phyloP scores from a whole-genome alignment of 1,140 invertebrate species.

The Ridgeia piscesae region DNA sequence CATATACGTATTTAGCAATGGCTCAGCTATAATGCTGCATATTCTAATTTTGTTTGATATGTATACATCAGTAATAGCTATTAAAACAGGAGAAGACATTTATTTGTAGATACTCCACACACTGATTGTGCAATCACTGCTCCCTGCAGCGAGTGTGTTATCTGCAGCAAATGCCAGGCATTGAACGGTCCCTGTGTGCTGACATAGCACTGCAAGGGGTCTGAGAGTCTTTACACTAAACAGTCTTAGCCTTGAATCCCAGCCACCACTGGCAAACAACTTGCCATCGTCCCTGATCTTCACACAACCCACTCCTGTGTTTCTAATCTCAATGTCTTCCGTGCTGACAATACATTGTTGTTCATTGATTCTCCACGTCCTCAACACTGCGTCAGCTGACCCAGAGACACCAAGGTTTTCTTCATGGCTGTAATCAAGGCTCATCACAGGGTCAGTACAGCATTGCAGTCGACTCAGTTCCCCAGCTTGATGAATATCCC shows the following conservation, averaged over 20 bases:
- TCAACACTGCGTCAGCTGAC: conserved; percentile 34
- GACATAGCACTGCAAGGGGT: conserved; percentile 71
- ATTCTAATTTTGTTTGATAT: no score
- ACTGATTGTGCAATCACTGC: conserved; percentile 43
- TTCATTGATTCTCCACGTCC: conserved; percentile 28
- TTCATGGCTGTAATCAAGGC: conserved; percentile 33
- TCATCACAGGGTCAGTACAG: conserved; percentile 39
- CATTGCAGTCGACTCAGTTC: conserved; percentile 30
- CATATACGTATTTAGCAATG: no score
- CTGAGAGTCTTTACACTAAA: conserved; percentile 77
- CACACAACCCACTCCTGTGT: conserved; percentile 59
- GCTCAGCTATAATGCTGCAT: no score
- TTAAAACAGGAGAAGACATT: conserved; percentile 7
- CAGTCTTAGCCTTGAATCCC: conserved; percentile 75
- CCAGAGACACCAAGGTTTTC: conserved; percentile 36
- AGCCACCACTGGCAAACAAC: conserved; percentile 74
- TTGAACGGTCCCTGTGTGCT: conserved; percentile 46
- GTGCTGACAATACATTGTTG: conserved; percentile 24
- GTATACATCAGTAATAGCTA: no score
- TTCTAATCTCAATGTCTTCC: conserved; percentile 30
- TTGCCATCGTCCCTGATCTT: conserved; percentile 71
- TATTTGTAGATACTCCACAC: conserved; percentile 47
- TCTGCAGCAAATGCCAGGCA: conserved; percentile 39
- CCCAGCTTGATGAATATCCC: conserved; percentile 35
- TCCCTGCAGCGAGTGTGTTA: conserved; percentile 42